A percentile compares a stretch with the other conserved stretches of the same genome.
phyloP scores from a whole-genome alignment of 1,140 invertebrate genomes.

The Drosophila aff. region DNA sequence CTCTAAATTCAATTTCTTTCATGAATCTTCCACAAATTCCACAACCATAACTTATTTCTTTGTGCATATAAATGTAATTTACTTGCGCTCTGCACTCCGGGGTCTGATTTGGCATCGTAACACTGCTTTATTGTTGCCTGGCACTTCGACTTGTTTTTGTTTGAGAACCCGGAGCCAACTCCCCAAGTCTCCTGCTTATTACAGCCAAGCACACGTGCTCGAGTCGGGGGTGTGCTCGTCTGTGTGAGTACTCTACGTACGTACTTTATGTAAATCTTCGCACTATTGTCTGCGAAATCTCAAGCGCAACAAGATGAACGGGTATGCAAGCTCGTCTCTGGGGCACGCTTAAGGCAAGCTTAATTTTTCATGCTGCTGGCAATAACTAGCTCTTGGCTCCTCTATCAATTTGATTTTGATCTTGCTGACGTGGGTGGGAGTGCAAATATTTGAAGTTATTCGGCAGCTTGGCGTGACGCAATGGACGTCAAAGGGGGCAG shows the following conservation, averaged over 20 bases:
- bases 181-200: constrained; percentile 78
- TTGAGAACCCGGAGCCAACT: constrained; percentile 37
- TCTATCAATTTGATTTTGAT: constrained; percentile 51
- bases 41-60: constrained; percentile 3
- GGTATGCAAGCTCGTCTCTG: constrained; percentile 44
- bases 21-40: background rate
- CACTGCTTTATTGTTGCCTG: constrained; percentile 60
- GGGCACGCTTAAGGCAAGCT: constrained; percentile 68
- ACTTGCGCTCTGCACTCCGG: constrained; percentile 52
- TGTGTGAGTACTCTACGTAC: background rate
- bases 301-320: constrained; percentile 46
- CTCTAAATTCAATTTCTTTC: background rate
- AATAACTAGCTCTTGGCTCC: constrained; percentile 53
- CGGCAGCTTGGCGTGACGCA: constrained; percentile 33
- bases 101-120: constrained; percentile 70
- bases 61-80: constrained; percentile 61
- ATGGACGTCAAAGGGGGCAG: constrained; percentile 1
- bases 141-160: constrained; percentile 41
- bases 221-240: background rate
- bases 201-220: constrained; percentile 64
- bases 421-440: constrained; percentile 24
- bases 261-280: constrained; percentile 61
- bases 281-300: constrained; percentile 64
- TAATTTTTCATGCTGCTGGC: constrained; percentile 75
- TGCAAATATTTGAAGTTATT: constrained; percentile 54